These are phyloP conservation scores for Macrochelys suwanniensis DNA, from an alignment of 2,797 vertebrate species.

Conservation along the genomic window DNA sequence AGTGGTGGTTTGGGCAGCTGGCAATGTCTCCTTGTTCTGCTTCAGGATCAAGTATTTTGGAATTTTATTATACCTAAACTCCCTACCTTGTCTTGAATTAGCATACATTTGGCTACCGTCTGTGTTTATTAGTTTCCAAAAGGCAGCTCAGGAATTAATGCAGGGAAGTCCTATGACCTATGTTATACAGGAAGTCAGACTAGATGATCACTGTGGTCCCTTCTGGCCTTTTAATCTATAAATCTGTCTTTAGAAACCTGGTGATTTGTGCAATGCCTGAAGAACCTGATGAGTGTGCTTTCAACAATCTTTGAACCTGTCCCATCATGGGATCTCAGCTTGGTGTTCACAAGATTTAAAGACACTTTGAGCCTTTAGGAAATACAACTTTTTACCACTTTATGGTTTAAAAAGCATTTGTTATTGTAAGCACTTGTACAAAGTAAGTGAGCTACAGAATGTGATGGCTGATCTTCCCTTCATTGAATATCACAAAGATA, in stretches of 20 bases:
- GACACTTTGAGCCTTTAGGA: background rate
- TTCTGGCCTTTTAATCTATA: background rate
- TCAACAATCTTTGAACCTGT: background rate
- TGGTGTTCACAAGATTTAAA: background rate
- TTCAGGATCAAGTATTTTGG: background rate
- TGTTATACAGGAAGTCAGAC: background rate
- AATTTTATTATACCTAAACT: background rate
- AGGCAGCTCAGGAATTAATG: background rate
- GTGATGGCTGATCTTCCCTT: background rate
- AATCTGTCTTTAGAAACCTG: background rate
- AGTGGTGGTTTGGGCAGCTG: background rate
- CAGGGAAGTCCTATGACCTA: background rate
- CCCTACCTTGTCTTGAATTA: background rate
- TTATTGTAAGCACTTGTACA: background rate
- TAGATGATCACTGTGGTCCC: background rate
- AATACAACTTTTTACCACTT: background rate
- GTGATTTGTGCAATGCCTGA: background rate
- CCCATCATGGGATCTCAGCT: background rate
- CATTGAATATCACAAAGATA: no score
- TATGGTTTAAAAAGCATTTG: background rate
- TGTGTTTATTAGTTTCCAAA: accelerated
- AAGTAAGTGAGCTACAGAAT: background rate
- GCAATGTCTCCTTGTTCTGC: background rate
- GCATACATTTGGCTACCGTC: background rate
- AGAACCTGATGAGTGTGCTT: background rate